Percentiles rank a stretch among this genome's conserved stretches.
These are phyloP conservation scores for Coccyzus lansbergi DNA, from an alignment of 2,797 vertebrate genomes.

Conservation along the genomic window DNA sequence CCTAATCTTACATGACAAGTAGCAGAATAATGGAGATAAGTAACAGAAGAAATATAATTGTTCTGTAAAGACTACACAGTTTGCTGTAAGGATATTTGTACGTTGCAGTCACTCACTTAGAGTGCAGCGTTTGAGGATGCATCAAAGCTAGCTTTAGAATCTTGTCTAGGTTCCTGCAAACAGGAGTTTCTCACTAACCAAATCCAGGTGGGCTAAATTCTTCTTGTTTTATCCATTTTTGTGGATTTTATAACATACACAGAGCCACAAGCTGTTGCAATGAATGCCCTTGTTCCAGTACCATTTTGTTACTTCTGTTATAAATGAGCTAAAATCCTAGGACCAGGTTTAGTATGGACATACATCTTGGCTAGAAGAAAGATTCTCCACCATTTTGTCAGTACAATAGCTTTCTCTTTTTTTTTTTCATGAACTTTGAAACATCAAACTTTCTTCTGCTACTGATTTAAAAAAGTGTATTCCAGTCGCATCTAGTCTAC, in stretches of 20 bases:
- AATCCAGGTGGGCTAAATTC: neutral
- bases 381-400: neutral
- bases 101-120: neutral
- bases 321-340: neutral
- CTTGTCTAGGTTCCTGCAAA: neutral
- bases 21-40: conserved; percentile 36
- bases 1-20: conserved; percentile 57
- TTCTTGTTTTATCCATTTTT: neutral
- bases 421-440: neutral
- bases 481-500: neutral
- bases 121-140: neutral
- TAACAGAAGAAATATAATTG: neutral
- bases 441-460: neutral
- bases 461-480: neutral
- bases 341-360: neutral
- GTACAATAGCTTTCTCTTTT: neutral
- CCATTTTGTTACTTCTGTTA: neutral
- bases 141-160: neutral
- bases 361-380: neutral
- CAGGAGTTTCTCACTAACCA: neutral
- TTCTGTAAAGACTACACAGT: neutral
- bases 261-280: neutral
- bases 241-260: neutral
- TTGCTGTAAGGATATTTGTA: neutral
- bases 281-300: neutral